Evolutionary conservation across 37 sponge, comb jelly and placozoan genomes (phyloP), one percentile per base, ranked within the genome.

Genomic region (Bolinopsis microptera): DNA sequence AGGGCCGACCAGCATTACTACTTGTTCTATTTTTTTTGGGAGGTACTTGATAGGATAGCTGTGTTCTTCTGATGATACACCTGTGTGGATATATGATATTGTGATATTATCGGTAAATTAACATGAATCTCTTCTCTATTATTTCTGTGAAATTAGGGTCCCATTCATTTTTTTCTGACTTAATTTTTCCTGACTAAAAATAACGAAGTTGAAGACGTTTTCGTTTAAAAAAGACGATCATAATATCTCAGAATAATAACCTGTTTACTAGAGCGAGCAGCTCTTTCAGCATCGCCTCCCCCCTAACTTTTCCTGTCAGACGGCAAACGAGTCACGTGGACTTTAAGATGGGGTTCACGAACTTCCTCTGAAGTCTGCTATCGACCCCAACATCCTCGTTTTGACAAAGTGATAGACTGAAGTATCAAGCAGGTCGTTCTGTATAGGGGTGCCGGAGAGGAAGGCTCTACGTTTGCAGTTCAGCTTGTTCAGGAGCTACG

Each of bases 371-470:
- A 97, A 97, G 69, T 97, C 94, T 0, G 93, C 77, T 8, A 77
- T 41, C 1, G 92, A 70, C 94, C 97, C 97, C n/a, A 98, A 93
- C 35, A 98, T 97, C 0, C 96, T 97, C 38, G 93, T 90, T 32
- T 98, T 98, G 41, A 98, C 97, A 94, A 98, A 98, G 76, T 98
- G 98, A 16, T 97, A 83, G 33, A 98, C 92, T 32, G 97, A 97
- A 36, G 97, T 97, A 72, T 98, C 98, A 36, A 98, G 94, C 28
- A 98, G 94, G 72, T 98, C 98, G 68, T 98, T 98, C 94, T 98
- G 98, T 35, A 98, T 95, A 31, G 98, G 98, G 18, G 98, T 98
- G 24, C 98, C 98, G n/a, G 72, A 69, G 9, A 98, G 96, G 22
- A 98, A 94, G 39, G 97, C 94, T 1, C 98, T 93, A 23, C 95